Base-by-base conservation (phyloP, 2,888 invertebrate species). In the Lepidonotus clava region DNA sequence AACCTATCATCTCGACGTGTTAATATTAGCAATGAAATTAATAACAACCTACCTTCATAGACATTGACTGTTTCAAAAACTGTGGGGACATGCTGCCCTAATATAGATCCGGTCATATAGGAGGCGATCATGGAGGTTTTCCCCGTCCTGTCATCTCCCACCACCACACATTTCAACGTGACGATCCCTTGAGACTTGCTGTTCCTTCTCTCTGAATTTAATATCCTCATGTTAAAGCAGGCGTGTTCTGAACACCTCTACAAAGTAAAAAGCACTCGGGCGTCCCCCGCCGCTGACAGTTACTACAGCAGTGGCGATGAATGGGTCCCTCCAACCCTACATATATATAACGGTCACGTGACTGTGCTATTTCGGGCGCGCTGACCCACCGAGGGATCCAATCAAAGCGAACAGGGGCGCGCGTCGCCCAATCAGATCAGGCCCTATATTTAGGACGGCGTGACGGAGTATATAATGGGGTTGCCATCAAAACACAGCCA, bases 61-160 rank as follows among this genome's bases (percentile, higher is more conserved):
- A 40, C 38, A 40, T 76, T 76, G 21, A 76, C 34, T 11, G 76
- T 21, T 14, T 66, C 84, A 28, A 84, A 84, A 38, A 84, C 40
- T n/a, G 84, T 84, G 14, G 84, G 84, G 14, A 84, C 66, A 24
- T 84, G 84, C 14, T 84, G 67, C 36, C 36, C 66, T 6, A 56
- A 67, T 14, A 61, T 56, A 24, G 53, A 56, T 61, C 84, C 66
- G 8, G 84, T 84, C 67, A 67, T 67, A 28, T 41, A 41, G 40
- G 84, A 40, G 36, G 67, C 56, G 34, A 84, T 28, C 41, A 84
- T 40, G 6, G 56, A 56, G 0, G 84, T 84, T 38, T 84, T 84
- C 32, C 84, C 84, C 14, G 38, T 28, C 32, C 67, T 36, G 36
- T 40, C 36, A 34, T 84, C 66, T n/a, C 84, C 84, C 18, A 84